Base-by-base conservation (phyloP, 2,797 vertebrate species). In the Furcifer pardalis region DNA sequence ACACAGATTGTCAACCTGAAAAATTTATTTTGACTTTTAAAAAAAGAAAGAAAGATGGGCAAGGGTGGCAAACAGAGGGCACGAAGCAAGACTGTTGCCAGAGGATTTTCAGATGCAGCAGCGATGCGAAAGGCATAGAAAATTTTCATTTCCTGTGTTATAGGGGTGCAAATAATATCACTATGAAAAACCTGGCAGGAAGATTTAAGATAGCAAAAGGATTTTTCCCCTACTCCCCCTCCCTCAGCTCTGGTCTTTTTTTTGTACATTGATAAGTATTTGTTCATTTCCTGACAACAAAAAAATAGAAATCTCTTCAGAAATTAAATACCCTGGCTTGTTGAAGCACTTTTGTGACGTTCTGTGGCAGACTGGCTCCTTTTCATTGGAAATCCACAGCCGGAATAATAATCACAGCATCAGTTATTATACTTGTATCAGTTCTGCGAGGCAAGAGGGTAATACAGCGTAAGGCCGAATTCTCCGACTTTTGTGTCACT, bases 241-340 rank as follows among this genome's bases (percentile, higher is more conserved):
- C 77, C 35, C 5, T 27, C 62, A 12, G 2, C 62, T 8, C 66
- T 15, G 17, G 32, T 30, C 5, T 56, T 83, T 84, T 84, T 74
- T 95, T 96, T 94, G 95, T 97, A 98, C 97, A 97, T 97, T 98
- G 97, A 99, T 99, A 99, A 98, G 97, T 97, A 97, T 98, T 98
- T 98, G 98, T 98, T 99, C 98, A 99, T 99, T 99, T 99, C 98
- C 98, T 99, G 98, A 98, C 98, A 98, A 98, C 98, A 98, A 98
- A 96, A 95, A 96, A 97, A 94, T 96, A 97, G 92, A 96, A 97
- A 97, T 96, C 97, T 97, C 96, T 95, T 93, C 95, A 95, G 96
- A 97, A 97, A 98, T 98, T 97, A 97, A 97, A 96, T 94, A 94
- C 95, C 94, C 93, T 89, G 93, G 94, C 94, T 95, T 94, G 96